A percentile compares a stretch with the other conserved stretches of the same genome.
These are phyloP conservation scores for Lamprotornis superbus DNA, from an alignment of 2,113 vertebrate species.

Conservation along the genomic window DNA sequence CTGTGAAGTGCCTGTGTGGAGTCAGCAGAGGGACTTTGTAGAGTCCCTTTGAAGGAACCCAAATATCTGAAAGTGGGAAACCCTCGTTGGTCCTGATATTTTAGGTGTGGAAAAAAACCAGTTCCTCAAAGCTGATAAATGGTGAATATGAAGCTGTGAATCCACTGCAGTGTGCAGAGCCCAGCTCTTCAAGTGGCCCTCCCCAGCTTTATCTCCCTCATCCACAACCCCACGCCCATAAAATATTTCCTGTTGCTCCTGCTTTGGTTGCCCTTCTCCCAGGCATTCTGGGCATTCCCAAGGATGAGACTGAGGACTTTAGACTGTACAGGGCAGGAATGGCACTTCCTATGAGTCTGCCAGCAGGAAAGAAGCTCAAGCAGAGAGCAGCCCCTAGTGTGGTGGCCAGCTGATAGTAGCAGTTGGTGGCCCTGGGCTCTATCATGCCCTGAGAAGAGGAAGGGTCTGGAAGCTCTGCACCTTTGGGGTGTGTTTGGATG, in stretches of 20 bases:
- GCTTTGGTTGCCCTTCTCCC: background rate
- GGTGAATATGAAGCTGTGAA: background rate
- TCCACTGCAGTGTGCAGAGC: background rate
- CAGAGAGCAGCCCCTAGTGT: background rate
- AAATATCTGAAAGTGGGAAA: background rate
- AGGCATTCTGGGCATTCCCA: rapidly evolving
- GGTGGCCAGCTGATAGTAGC: background rate
- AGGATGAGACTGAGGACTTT: background rate
- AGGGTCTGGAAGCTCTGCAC: background rate
- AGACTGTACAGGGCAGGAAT: background rate
- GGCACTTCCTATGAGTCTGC: background rate
- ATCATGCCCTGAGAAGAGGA: rapidly evolving
- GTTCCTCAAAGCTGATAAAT: background rate
- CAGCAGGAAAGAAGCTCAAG: background rate
- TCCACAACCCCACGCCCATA: background rate
- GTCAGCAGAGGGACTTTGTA: background rate
- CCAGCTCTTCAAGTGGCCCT: background rate
- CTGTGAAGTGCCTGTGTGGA: background rate
- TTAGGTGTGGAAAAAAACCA: background rate
- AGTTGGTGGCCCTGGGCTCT: background rate
- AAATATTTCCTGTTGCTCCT: rapidly evolving
- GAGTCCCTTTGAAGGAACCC: background rate
- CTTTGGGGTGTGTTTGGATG: background rate
- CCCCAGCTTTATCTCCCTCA: background rate
- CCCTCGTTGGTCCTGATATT: background rate